Percentiles rank a stretch among this genome's conserved stretches.
Conservation (phyloP, 2,113 vertebrate genomes). For the Poecilia latipinna region DNA sequence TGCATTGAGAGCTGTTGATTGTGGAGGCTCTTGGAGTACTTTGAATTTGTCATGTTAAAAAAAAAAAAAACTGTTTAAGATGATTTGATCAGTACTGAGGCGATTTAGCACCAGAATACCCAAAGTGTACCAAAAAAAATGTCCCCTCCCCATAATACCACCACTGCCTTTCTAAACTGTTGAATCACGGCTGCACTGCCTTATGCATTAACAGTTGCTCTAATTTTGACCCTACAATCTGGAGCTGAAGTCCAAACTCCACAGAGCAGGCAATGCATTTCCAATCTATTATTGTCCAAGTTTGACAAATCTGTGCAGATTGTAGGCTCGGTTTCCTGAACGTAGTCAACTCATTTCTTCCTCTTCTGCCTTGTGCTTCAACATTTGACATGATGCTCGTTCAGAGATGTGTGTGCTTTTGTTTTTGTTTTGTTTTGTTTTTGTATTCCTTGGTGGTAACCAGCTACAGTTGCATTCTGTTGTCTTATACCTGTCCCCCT, state of each 20-base stretch:
- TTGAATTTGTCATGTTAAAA: neutral
- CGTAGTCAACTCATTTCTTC: neutral
- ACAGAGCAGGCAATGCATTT: neutral
- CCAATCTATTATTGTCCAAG: neutral
- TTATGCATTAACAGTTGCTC: no score
- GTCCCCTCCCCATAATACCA: no score
- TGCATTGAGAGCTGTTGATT: neutral
- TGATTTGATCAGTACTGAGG: no score
- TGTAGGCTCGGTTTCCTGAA: neutral
- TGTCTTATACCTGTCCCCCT: no score
- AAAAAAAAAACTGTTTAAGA: neutral
- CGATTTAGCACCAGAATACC: neutral
- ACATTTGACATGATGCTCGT: neutral
- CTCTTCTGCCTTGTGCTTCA: neutral
- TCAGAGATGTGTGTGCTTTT: neutral
- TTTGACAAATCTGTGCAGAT: no score
- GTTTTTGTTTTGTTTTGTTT: neutral
- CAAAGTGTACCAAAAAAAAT: neutral
- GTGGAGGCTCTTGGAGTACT: neutral
- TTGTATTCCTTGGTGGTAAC: neutral
- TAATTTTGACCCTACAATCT: no score
- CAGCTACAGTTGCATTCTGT: neutral
- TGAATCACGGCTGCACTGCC: no score
- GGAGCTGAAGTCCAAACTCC: no score
- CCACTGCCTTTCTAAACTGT: no score